A percentile compares a stretch with the other conserved stretches of the same genome.
Evolutionary conservation across 1,140 invertebrate genomes (phyloP).

Genomic region (Pogonomyrmex barbatus): DNA sequence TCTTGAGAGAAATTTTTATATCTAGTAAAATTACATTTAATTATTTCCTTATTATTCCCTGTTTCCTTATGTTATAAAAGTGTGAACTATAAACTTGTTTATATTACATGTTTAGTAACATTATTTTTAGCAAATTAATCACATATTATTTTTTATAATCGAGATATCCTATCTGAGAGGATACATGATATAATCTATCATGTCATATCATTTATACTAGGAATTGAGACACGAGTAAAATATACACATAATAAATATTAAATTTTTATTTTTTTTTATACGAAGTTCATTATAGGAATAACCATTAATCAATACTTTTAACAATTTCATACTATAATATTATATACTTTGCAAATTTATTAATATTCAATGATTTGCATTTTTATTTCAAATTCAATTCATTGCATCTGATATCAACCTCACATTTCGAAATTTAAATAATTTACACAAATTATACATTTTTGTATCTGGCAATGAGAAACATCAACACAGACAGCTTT

Average conservation of each 20-base stretch:
- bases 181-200: not conserved
- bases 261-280: conserved; percentile 79
- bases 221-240: conserved; percentile 54
- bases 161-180: not conserved
- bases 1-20: not conserved
- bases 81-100: conserved; percentile 50
- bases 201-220: not conserved
- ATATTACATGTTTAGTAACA: not conserved
- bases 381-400: conserved; percentile 40
- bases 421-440: conserved; percentile 54
- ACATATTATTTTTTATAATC: conserved; percentile 25
- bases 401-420: conserved; percentile 39
- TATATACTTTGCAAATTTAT: conserved; percentile 50
- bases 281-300: conserved; percentile 75
- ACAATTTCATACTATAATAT: conserved; percentile 67
- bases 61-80: not conserved
- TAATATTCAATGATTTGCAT: conserved; percentile 57
- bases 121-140: conserved; percentile 44
- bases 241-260: conserved; percentile 79
- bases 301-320: conserved; percentile 77
- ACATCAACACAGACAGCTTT: conserved; percentile 65
- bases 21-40: not conserved
- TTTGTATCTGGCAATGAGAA: conserved; percentile 65
- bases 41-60: not conserved
- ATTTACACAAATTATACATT: conserved; percentile 50